Evolutionary conservation across 1,140 invertebrate genomes (phyloP), one percentile per base, ranked within the genome.

Genomic region (Pseudomyrmex concolor): DNA sequence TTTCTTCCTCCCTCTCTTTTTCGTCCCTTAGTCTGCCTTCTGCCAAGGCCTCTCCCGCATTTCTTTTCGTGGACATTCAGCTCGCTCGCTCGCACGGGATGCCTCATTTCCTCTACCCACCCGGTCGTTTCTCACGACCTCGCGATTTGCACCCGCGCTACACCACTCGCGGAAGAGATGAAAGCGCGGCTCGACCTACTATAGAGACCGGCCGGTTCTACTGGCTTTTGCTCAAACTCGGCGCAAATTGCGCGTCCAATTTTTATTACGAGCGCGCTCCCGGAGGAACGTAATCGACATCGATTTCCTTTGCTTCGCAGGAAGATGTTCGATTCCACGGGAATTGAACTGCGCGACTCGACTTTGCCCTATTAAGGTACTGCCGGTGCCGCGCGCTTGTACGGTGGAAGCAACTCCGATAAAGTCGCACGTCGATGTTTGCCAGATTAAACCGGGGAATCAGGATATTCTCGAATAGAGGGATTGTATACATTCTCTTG

Each of bases 61-160:
- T 64, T 34, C 34, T 34, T 34, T 80, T 84, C 64, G 62, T 22
- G 62, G 57, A 54, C 86, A 25, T 25, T 25, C 25, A 83, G 84
- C 64, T 12, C 72, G 54, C 63, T 57, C 72, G 59, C 72, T 73
- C 34, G 34, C 25, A 70, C 71, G 76, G 78, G 84, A 89, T 90
- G 84, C 76, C 87, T 90, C 84, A 86, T 90, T 91, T 90, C 88
- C 87, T 89, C 90, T 85, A 85, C 86, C 80, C 84, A 76, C 51
- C 34, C 25, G 51, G 19, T 48, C 68, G 86, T 89, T 89, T 89
- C 87, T 86, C 87, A 88, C 86, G 81, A 86, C 74, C 84, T 13
- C 54, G 50, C 83, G 83, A 88, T 85, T 82, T 62, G 68, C 64
- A 73, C n/a, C 50, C 34, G 13, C 50, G 50, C 54, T 22, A 15